Percentiles rank a stretch among this genome's conserved stretches.
Evolutionary conservation across 2,113 vertebrate species (phyloP).

Genomic region (Abramis brama): DNA sequence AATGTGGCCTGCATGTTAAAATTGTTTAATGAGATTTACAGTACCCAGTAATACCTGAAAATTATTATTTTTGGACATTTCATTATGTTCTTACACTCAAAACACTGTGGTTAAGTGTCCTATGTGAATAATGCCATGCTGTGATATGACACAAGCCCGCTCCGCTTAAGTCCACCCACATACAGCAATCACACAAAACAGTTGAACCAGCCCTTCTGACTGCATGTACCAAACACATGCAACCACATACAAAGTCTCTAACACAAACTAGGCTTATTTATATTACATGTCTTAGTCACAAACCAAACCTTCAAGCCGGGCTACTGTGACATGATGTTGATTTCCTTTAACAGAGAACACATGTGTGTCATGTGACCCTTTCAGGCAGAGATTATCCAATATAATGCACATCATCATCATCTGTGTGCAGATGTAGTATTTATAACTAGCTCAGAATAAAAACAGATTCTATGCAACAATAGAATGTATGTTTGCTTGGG

Average conservation of each 20-base stretch:
- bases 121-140: slow-evolving; percentile 42
- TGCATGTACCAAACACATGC: slow-evolving; percentile 9
- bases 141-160: slow-evolving; percentile 27
- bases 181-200: slow-evolving; percentile 20
- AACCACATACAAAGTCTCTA: neutral
- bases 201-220: slow-evolving; percentile 35
- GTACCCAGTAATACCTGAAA: neutral
- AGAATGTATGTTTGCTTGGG: neutral
- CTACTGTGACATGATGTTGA: slow-evolving; percentile 40
- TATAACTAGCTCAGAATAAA: neutral
- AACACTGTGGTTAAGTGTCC: slow-evolving; percentile 5
- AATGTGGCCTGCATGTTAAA: neutral
- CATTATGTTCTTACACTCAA: neutral
- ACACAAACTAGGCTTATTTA: slow-evolving; percentile 8
- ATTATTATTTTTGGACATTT: neutral
- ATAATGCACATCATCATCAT: slow-evolving; percentile 60
- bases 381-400: neutral
- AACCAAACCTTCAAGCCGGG: neutral
- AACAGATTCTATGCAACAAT: neutral
- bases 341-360: slow-evolving; percentile 59
- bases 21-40: neutral
- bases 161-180: slow-evolving; percentile 47
- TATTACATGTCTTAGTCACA: neutral
- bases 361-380: slow-evolving; percentile 23
- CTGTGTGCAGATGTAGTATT: slow-evolving; percentile 55